These are phyloP conservation scores for Copidosoma floridanum DNA, from an alignment of 1,140 invertebrate species.

Conservation along the genomic window DNA sequence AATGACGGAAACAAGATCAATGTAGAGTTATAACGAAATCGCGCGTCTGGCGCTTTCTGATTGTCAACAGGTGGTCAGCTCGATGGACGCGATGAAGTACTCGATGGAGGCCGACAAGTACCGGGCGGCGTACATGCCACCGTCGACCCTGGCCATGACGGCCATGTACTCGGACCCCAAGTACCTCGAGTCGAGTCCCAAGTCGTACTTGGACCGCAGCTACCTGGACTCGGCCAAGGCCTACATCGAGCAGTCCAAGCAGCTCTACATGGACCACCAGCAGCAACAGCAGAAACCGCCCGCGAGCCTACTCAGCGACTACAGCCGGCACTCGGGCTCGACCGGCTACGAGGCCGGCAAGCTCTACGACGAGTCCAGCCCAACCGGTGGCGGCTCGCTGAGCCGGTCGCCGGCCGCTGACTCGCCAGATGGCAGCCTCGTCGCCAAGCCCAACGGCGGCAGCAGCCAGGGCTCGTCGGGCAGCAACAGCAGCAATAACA, in stretches of 20 bases:
- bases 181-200: conserved; percentile 62
- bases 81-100: conserved; percentile 78
- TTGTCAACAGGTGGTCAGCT: conserved; percentile 53
- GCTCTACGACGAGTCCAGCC: conserved; percentile 70
- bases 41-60: background rate
- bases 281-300: conserved; percentile 12
- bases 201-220: conserved; percentile 68
- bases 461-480: conserved; percentile 56
- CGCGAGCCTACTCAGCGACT: conserved; percentile 32
- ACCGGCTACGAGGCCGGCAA: conserved; percentile 50
- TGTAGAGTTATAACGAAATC: too few species aligned
- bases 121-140: conserved; percentile 67
- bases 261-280: conserved; percentile 74
- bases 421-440: conserved; percentile 61
- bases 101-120: conserved; percentile 76
- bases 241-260: conserved; percentile 72
- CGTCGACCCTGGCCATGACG: conserved; percentile 62
- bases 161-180: conserved; percentile 72
- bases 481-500: conserved; percentile 21
- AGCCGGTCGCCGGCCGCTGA: conserved; percentile 61
- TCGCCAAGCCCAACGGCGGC: too few species aligned
- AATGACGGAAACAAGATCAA: too few species aligned
- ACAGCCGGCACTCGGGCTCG: conserved; percentile 55
- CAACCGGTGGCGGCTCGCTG: conserved; percentile 53
- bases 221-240: conserved; percentile 72